These are phyloP conservation scores for Microplitis manilae DNA, from an alignment of 2,888 invertebrate species.

Conservation along the genomic window DNA sequence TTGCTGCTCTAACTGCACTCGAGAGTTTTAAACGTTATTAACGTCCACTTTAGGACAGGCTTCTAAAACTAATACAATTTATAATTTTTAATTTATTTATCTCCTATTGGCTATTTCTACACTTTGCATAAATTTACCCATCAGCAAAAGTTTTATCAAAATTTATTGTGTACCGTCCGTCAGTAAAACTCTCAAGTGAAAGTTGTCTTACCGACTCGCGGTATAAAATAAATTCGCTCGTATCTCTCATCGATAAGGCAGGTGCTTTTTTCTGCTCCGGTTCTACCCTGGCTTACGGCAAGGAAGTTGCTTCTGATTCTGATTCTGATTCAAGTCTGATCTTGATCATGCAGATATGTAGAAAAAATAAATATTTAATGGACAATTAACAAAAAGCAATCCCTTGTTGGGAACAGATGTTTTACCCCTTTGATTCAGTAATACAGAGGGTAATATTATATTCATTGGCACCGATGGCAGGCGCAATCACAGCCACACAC, in stretches of 20 bases:
- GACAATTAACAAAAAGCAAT: not conserved
- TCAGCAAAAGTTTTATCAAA: too few relatives aligned
- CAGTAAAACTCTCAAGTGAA: not conserved
- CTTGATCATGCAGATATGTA: too few relatives aligned
- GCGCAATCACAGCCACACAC: slow-evolving; percentile 6
- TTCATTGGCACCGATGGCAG: not conserved
- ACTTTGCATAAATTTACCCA: not conserved
- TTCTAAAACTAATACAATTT: not conserved
- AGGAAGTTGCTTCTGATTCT: not conserved
- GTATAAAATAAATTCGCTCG: not conserved
- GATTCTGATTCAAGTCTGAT: too few relatives aligned
- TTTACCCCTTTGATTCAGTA: not conserved
- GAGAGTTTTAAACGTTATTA: not conserved
- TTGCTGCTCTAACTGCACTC: not conserved
- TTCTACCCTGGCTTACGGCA: not conserved
- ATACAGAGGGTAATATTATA: not conserved
- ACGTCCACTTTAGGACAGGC: not conserved
- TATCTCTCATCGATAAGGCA: slow-evolving; percentile 1
- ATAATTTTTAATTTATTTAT: not conserved
- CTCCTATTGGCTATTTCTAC: not conserved
- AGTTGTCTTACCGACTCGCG: slow-evolving; percentile 11
- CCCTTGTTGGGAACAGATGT: slow-evolving; percentile 2
- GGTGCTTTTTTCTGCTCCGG: not conserved
- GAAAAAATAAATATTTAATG: not conserved
- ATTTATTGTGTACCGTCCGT: not conserved